A percentile compares a stretch with the other conserved stretches of the same genome.
These are phyloP conservation scores for Syrista parreyssii DNA, from an alignment of 2,888 invertebrate species.

Conservation along the genomic window DNA sequence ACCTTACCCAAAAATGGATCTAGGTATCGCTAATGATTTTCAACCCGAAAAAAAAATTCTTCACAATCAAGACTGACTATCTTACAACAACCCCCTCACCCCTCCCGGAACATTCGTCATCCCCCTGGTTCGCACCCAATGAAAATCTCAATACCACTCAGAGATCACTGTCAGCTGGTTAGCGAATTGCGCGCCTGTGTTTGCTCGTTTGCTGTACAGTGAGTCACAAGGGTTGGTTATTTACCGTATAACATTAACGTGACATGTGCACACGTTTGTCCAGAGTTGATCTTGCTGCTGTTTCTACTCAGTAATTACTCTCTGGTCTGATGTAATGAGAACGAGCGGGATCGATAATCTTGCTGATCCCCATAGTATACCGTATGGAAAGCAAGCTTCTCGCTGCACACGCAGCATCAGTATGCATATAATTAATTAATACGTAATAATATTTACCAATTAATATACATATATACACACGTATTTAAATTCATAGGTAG, in stretches of 20 bases:
- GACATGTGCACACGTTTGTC: conserved; percentile 8
- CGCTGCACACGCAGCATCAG: not conserved
- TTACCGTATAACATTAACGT: conserved; percentile 1
- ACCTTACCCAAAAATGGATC: not conserved
- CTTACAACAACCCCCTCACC: not conserved
- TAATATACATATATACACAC: not conserved
- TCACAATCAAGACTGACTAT: no score
- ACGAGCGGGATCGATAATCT: conserved; percentile 17
- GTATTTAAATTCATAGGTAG: not conserved
- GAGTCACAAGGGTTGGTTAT: conserved; percentile 15
- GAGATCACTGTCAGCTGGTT: not conserved
- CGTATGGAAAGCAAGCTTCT: not conserved
- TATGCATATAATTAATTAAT: not conserved
- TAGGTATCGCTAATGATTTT: not conserved
- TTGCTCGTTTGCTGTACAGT: conserved; percentile 4
- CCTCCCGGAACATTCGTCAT: not conserved
- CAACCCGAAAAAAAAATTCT: not conserved
- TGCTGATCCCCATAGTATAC: not conserved
- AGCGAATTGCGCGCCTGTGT: conserved; percentile 2
- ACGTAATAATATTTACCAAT: not conserved
- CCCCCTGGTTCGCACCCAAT: not conserved
- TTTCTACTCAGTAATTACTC: conserved; percentile 31
- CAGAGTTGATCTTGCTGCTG: conserved; percentile 29
- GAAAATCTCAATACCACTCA: not conserved
- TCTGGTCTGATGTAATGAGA: conserved; percentile 28